Base-by-base conservation (phyloP, 2,113 vertebrate genomes). In the Diadophis punctatus region DNA sequence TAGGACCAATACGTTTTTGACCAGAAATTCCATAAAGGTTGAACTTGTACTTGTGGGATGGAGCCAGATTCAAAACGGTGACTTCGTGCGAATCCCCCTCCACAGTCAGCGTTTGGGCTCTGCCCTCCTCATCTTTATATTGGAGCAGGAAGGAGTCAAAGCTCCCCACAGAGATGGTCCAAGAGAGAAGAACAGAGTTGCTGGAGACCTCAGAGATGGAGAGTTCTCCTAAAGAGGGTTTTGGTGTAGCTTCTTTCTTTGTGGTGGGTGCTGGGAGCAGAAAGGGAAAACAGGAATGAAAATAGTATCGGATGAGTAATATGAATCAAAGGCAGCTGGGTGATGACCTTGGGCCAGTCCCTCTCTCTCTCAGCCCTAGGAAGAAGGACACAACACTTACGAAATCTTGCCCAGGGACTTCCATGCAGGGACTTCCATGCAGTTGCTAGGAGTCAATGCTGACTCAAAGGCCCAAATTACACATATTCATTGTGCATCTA, bases 41-140 rank as follows among this genome's bases (percentile, higher is more conserved):
- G 52, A 97, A 95, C 88, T 94, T 96, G 94, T 97, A 97, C 20
- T 95, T 96, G 23, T 93, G 95, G 6, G 43, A 74, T 22, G 97
- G 93, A 87, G 94, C 94, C 63, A 97, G 94, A 84, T 92, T 49
- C 0, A 63, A 58, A 12, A 97, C 0, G 0, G 93, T 95, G 93
- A 90, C 92, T 30, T 94, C 89, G 0, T 27, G 93, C 25, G 91
- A 94, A 86, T 93, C 94, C 0, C 94, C 34, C 0, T 92, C 92
- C 63, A 96, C 89, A 0, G 95, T 52, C 55, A 96, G 49, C 8
- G 88, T 55, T 56, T 87, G 95, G 1, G 89, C 1, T 8, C 90
- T 25, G 49, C 63, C 25, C 48, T 52, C 46, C 2, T 8, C 20
- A 43, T 91, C 90, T 91, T 89, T 53, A 85, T 93, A 94, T 20